Evolutionary conservation across 2,888 invertebrate species (phyloP).

Genomic region (Agonum fuliginosum): DNA sequence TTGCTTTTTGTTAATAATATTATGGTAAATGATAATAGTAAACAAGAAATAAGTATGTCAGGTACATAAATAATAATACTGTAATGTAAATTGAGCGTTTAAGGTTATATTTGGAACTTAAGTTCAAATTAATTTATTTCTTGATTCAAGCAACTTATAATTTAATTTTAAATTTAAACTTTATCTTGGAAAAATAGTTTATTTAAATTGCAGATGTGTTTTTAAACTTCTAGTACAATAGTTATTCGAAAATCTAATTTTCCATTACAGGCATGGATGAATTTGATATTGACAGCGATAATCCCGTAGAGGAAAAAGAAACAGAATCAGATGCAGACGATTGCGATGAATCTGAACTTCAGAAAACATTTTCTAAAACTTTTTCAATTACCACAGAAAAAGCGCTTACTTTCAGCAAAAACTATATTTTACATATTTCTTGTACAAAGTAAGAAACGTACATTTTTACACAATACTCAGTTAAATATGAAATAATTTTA

Average conservation of each 20-base stretch:
- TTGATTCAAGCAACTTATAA: background rate
- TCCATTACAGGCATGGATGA: too few species aligned
- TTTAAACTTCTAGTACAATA: too few species aligned
- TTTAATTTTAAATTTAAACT: slow-evolving; percentile 3
- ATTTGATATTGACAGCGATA: too few species aligned
- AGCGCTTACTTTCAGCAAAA: slow-evolving; percentile 74
- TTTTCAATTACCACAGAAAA: slow-evolving; percentile 72
- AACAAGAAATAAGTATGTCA: background rate
- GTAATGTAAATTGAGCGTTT: slow-evolving; percentile 12
- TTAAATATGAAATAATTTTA: slow-evolving; percentile 66
- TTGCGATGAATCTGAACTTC: slow-evolving; percentile 66
- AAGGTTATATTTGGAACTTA: slow-evolving; percentile 31
- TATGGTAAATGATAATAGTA: background rate
- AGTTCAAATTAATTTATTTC: background rate
- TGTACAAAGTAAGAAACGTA: slow-evolving; percentile 74
- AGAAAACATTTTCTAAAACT: slow-evolving; percentile 66
- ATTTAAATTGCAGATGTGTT: too few species aligned
- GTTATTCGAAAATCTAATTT: too few species aligned
- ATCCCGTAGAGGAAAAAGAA: slow-evolving; percentile 59
- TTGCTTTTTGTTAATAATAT: background rate
- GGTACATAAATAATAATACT: slow-evolving; percentile 11
- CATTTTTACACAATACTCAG: too few species aligned
- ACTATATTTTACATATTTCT: slow-evolving; percentile 78
- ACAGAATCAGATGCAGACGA: slow-evolving; percentile 68
- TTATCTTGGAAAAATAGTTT: too few species aligned